phyloP scores from a whole-genome alignment of 2,797 vertebrate species.

The Cyprinella venusta region DNA sequence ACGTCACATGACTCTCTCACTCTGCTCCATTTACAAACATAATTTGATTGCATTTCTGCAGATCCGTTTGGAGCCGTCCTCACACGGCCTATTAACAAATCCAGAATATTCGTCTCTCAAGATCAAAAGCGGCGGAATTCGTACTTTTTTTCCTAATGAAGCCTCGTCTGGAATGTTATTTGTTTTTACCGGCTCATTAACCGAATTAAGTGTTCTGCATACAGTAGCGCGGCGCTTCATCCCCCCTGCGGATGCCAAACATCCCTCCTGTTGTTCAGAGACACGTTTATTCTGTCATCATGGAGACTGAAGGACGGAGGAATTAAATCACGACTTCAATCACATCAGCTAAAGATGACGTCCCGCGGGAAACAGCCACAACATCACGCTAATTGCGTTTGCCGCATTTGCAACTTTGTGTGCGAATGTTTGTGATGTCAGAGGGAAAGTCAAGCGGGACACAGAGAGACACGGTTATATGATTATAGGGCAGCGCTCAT shows the following conservation, averaged over 20 bases:
- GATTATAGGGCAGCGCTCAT: conserved; percentile 63
- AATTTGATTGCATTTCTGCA: conserved; percentile 31
- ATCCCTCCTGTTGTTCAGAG: conserved; percentile 22
- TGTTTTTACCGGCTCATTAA: conserved; percentile 59
- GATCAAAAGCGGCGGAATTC: conserved; percentile 46
- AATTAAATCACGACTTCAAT: conserved; percentile 82
- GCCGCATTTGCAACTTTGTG: conserved; percentile 66
- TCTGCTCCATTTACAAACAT: conserved; percentile 31
- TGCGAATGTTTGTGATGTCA: conserved; percentile 40
- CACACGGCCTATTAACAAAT: conserved; percentile 11
- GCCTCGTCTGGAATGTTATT: conserved; percentile 42
- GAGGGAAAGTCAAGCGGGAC: conserved; percentile 67
- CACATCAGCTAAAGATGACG: conserved; percentile 74
- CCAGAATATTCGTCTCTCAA: conserved; percentile 42
- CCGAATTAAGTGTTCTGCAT: conserved; percentile 54
- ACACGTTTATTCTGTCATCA: conserved; percentile 29
- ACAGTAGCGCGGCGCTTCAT: conserved; percentile 45
- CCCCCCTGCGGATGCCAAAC: conserved; percentile 36
- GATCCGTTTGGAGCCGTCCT: background rate
- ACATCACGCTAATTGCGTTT: conserved; percentile 72
- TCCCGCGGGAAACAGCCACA: conserved; percentile 65
- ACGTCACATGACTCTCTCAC: background rate
- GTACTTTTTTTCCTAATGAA: conserved; percentile 53
- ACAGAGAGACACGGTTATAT: conserved; percentile 71
- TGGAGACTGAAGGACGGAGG: conserved; percentile 73